Base-by-base conservation (phyloP, 2,888 invertebrate species). In the Sthenelais limicola region DNA sequence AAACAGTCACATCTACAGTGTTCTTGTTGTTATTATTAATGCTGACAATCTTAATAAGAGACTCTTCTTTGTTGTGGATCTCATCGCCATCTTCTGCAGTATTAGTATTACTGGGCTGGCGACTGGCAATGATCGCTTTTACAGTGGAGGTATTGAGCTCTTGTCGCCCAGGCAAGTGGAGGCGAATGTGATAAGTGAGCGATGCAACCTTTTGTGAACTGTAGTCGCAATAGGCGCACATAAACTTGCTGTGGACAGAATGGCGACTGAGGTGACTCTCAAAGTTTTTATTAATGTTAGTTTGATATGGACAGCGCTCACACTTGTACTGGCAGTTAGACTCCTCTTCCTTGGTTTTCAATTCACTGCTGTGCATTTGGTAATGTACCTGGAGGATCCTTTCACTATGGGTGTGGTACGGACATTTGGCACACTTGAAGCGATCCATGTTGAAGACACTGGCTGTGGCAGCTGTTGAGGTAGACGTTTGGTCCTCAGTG, bases 161-260 rank as follows among this genome's bases (percentile, higher is more conserved):
- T 5, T 32, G 52, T 4, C 15, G 26, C 18, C 81, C 78, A 0
- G 83, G 83, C 62, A 84, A 83, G 76, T 85, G 84, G 28, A 82
- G 73, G 33, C 81, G 79, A 12, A 82, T 75, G 75, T 85, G 85
- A 26, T 76, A 71, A 15, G 78, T 58, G 30, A 84, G 73, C 43
- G 78, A 76, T 4, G 80, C 75, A 26, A 81, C 80, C 18, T 77
- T 73, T 0, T 69, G 32, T 70, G 81, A 81, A 69, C 81, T 81
- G 75, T 76, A 84, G 71, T 83, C 82, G 76, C 85, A 85, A 75
- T 79, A 84, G 51, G 82, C 82, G 75, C 84, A 85, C 0, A 67
- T 71, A 18, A 78, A 73, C 48, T 80, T 79, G 48, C 76, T 77
- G 7, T 73, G 74, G 4, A 77, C 73, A 3, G 77, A 75, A 74